A percentile compares a stretch with the other conserved stretches of the same genome.
Evolutionary conservation across 2,888 invertebrate species (phyloP).

Genomic region (Sinohyriopsis cumingii): DNA sequence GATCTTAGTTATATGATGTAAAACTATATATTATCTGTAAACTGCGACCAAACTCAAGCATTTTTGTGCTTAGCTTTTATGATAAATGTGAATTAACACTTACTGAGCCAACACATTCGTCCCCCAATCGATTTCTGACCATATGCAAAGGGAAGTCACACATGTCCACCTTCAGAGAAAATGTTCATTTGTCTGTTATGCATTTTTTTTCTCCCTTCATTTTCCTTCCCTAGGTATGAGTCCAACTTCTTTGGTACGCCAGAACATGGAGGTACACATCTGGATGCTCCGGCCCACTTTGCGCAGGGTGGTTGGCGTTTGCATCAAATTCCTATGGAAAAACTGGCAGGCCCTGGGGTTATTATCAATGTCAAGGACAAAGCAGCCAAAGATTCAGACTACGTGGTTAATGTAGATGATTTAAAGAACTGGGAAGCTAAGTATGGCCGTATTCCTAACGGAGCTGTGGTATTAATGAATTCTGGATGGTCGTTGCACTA

Average conservation of each 20-base stretch:
- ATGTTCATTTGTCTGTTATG: too few species aligned
- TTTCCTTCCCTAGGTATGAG: constrained; percentile 69
- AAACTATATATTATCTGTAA: too few species aligned
- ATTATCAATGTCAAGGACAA: constrained; percentile 54
- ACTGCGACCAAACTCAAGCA: too few species aligned
- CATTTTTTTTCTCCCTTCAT: too few species aligned
- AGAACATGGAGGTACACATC: constrained; percentile 79
- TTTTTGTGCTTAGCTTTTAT: too few species aligned
- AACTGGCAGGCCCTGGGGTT: constrained; percentile 71
- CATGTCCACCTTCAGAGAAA: too few species aligned
- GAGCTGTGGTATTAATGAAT: constrained; percentile 72
- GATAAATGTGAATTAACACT: too few species aligned
- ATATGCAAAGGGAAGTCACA: too few species aligned
- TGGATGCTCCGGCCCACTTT: constrained; percentile 80
- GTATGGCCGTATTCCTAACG: constrained; percentile 70
- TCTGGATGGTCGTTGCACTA: constrained; percentile 70
- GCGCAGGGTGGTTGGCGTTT: constrained; percentile 72
- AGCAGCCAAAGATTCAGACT: constrained; percentile 40
- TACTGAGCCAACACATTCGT: too few species aligned
- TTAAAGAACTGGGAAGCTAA: constrained; percentile 72
- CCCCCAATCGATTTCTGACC: too few species aligned
- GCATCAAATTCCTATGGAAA: constrained; percentile 74
- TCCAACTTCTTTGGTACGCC: constrained; percentile 75
- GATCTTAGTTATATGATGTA: too few species aligned
- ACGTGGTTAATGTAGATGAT: constrained; percentile 65